phyloP scores from a whole-genome alignment of 2,797 vertebrate genomes.

The Agapornis canus region DNA sequence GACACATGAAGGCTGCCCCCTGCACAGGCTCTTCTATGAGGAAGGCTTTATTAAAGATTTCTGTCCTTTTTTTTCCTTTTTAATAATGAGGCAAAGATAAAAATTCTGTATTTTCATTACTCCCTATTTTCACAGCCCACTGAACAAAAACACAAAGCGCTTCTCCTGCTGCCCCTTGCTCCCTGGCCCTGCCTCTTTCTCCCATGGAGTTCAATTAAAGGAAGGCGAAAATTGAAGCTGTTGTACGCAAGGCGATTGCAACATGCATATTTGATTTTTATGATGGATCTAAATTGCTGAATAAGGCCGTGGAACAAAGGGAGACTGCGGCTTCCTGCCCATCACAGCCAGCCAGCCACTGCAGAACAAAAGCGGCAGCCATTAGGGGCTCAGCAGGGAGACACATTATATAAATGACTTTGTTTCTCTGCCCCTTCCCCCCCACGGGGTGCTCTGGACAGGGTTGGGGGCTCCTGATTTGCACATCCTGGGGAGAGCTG shows the following conservation, averaged over 20 bases:
- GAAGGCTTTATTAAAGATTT: background rate
- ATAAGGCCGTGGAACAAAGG: slow-evolving; percentile 78
- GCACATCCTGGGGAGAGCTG: background rate
- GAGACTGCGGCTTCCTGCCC: slow-evolving; percentile 75
- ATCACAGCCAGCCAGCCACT: slow-evolving; percentile 73
- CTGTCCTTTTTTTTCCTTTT: background rate
- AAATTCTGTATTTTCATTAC: slow-evolving; percentile 68
- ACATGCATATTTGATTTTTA: slow-evolving; percentile 83
- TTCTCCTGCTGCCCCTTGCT: slow-evolving; percentile 68
- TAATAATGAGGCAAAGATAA: slow-evolving; percentile 64
- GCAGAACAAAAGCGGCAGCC: slow-evolving; percentile 77
- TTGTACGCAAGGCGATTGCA: slow-evolving; percentile 72
- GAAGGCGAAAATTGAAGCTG: slow-evolving; percentile 79
- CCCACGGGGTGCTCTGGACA: slow-evolving; percentile 64
- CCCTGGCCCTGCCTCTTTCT: slow-evolving; percentile 68
- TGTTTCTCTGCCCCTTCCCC: slow-evolving; percentile 71
- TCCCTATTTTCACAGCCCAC: slow-evolving; percentile 72
- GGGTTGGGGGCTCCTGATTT: slow-evolving; percentile 40
- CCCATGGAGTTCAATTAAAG: slow-evolving; percentile 77
- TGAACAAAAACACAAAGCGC: slow-evolving; percentile 75
- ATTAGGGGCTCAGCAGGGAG: slow-evolving; percentile 79
- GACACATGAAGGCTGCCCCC: background rate
- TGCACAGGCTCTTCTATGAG: background rate
- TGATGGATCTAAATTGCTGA: slow-evolving; percentile 81
- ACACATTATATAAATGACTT: slow-evolving; percentile 81